A percentile compares a stretch with the other conserved stretches of the same genome.
phyloP scores from a whole-genome alignment of 2,888 invertebrate genomes.

The Pterostichus niger region DNA sequence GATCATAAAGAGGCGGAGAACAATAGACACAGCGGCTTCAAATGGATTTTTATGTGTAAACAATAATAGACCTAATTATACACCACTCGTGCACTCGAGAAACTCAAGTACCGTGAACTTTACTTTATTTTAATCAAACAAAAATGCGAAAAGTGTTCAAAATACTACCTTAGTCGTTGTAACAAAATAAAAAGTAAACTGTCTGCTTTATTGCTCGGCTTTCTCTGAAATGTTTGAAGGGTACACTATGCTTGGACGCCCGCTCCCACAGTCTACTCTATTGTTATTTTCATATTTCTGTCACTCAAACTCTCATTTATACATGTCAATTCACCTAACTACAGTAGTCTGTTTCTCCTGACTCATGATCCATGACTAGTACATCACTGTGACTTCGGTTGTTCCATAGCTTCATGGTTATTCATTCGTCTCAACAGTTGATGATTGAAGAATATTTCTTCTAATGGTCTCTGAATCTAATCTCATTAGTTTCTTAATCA shows the following conservation, averaged over 20 bases:
- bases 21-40: conserved; percentile 45
- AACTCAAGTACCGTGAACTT: conserved; percentile 42
- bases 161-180: background rate
- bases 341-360: conserved; percentile 30
- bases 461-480: too few species aligned
- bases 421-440: too few species aligned
- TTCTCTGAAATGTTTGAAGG: background rate
- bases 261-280: background rate
- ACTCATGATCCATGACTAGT: conserved; percentile 25
- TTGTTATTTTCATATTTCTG: conserved; percentile 36
- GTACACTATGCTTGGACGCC: conserved; percentile 1
- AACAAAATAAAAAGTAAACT: conserved; percentile 1
- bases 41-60: conserved; percentile 46
- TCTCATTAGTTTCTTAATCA: too few species aligned
- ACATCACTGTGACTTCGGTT: conserved; percentile 4
- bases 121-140: background rate
- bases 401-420: background rate
- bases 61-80: conserved; percentile 63
- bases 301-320: conserved; percentile 15
- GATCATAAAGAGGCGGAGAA: conserved; percentile 48
- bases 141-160: conserved; percentile 13
- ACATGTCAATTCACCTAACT: conserved; percentile 24
- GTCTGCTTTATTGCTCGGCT: conserved; percentile 23
- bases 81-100: conserved; percentile 4
- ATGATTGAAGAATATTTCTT: too few species aligned